Evolutionary conservation across 2,888 invertebrate genomes (phyloP), one percentile per base, ranked within the genome.

Genomic region (Pogonocherus hispidulus): DNA sequence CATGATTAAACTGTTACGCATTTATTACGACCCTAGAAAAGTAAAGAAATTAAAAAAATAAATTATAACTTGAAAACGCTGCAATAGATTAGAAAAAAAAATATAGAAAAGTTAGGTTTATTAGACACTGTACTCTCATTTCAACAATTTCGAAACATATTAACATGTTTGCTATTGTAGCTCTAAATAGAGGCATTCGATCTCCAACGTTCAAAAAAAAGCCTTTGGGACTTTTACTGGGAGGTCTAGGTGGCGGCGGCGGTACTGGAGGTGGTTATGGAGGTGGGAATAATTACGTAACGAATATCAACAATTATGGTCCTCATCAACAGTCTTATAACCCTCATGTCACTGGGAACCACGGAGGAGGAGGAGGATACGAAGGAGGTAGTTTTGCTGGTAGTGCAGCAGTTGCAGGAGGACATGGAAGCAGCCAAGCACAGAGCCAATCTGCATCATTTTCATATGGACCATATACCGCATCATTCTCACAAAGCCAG

Each of bases 391-490:
- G 67, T 66, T 71, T 65, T 52, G 73, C 71, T 47, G 71, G 67
- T 20, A 69, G 69, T 41, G 69, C 63, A 6, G 71, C 73, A 19
- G 65, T 66, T 11, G 67, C 73, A 6, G 73, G 73, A 37, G 66
- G 73, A 8, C 66, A 67, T 63, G 73, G 71, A 19, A 20, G 51
- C n/a, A 44, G 54, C n/a, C 70, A 68, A 56, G 49, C 69, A 22
- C 75, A 76, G 63, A 67, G 74, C 55, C 77, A 78, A 52, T 70
- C 78, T 11, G 69, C 72, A 3, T 65, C 76, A n/a, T 70, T 76
- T 59, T 70, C 73, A 4, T 41, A 73, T 23, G 78, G 78, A 11
- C 76, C 78, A 20, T 70, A 70, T 47, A 56, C 69, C 1, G 75
- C 71, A 2, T 55, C 69, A 1, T 70, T 78, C 44, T 76, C 76